Evolutionary conservation across 1,140 invertebrate species (phyloP), one percentile per base, ranked within the genome.

Genomic region (Trichonephila clavipes): DNA sequence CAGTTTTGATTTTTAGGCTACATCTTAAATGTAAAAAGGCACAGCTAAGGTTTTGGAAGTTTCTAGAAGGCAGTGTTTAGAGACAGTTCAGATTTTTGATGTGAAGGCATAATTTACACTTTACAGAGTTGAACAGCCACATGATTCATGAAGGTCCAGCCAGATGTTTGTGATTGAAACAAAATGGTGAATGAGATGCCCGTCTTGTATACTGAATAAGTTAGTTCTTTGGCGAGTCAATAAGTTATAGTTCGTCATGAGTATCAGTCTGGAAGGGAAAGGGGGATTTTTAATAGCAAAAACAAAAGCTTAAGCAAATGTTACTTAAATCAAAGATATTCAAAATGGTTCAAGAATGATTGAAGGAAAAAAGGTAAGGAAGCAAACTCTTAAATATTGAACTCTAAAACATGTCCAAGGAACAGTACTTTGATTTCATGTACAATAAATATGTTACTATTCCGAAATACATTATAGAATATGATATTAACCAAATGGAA

Each of bases 221-320:
- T 28, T 28, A 44, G 10, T 24, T 58, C 34, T 62, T 64, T 40
- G 24, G 28, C 77, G 58, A 34, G 19, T 58, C 14, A 77, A 58
- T 58, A 59, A 82, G 66, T 44, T 93, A 93, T 28, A 93, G 92
- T 93, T 93, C 92, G 64, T 93, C 92, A 64, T 93, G 92, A 14
- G 83, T 82, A 77, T 93, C 92, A 77, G 51, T 69, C 62, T 90
- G 59, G 1, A 90, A 90, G 69, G 2, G 3, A 81, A 62, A 28
- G 61, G 61, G 16, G 21, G 14, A 59, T 59, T 18, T 1, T n/a
- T 21, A 44, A 7, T 24, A 61, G n/a, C 1, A 61, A 18, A 18
- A 61, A 28, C 0, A 24, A 61, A 87, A 61, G 10, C 28, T 28
- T 28, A 28, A 28, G 7, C 59, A 87, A 16, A 59, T 21, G 58